These are phyloP conservation scores for Myrmecobius fasciatus DNA, from an alignment of 2,113 vertebrate species.

Conservation along the genomic window DNA sequence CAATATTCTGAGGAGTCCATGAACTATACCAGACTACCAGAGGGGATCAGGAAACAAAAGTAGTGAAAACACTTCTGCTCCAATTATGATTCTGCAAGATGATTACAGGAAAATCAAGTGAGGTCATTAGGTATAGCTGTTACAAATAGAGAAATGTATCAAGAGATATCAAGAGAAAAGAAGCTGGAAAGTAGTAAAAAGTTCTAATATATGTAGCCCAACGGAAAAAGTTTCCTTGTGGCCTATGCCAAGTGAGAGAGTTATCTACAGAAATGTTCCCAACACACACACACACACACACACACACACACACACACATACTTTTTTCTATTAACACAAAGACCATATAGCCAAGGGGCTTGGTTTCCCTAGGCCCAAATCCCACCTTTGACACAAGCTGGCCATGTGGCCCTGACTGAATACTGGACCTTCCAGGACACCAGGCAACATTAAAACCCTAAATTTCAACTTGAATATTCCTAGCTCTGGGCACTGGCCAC, in stretches of 20 bases:
- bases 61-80: background rate
- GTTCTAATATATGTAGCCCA: background rate
- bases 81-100: background rate
- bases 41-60: background rate
- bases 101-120: background rate
- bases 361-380: background rate
- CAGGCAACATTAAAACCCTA: background rate
- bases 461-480: background rate
- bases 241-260: background rate
- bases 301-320: too few species aligned
- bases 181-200: background rate
- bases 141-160: constrained; percentile 34
- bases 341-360: background rate
- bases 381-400: background rate
- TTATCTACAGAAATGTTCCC: background rate
- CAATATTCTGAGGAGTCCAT: background rate
- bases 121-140: background rate
- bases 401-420: background rate
- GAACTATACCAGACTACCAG: background rate
- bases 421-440: background rate
- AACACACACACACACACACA: background rate
- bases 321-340: background rate
- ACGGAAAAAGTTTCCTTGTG: background rate
- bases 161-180: constrained; percentile 38
- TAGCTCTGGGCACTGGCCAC: background rate